phyloP scores from a whole-genome alignment of 2,888 invertebrate species.

The Gymnocheta viridis region DNA sequence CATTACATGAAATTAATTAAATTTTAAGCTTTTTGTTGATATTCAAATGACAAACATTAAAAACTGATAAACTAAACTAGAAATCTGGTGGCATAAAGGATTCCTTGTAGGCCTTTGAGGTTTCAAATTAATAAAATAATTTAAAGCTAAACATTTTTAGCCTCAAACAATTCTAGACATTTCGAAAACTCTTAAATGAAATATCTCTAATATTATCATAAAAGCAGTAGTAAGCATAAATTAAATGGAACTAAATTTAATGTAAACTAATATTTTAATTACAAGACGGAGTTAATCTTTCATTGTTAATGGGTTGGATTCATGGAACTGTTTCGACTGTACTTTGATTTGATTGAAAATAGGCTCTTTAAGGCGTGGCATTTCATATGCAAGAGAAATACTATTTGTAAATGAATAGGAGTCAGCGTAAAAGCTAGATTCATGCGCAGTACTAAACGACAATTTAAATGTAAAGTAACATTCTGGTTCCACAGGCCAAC shows the following conservation, averaged over 20 bases:
- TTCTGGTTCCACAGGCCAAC: too few species aligned
- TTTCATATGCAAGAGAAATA: too few species aligned
- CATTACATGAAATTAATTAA: constrained; percentile 59
- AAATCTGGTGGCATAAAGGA: background rate
- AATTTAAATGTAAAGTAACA: too few species aligned
- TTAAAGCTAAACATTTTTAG: background rate
- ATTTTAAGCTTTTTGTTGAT: constrained; percentile 52
- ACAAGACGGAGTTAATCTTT: too few species aligned
- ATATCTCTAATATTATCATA: background rate
- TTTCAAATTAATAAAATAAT: background rate
- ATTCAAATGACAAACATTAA: constrained; percentile 23
- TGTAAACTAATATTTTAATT: background rate
- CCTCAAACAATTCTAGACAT: background rate
- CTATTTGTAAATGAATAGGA: too few species aligned
- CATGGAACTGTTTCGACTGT: too few species aligned
- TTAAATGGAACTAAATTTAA: background rate
- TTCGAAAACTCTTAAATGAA: background rate
- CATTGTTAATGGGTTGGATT: too few species aligned
- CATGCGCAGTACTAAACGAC: too few species aligned
- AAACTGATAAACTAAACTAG: constrained; percentile 9
- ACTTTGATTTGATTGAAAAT: too few species aligned
- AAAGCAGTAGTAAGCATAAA: background rate
- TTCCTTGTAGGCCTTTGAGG: background rate
- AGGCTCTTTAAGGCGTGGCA: too few species aligned
- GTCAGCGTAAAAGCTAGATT: too few species aligned